These are phyloP conservation scores for Achatina immaculata DNA, from an alignment of 1,140 invertebrate genomes.

Conservation along the genomic window DNA sequence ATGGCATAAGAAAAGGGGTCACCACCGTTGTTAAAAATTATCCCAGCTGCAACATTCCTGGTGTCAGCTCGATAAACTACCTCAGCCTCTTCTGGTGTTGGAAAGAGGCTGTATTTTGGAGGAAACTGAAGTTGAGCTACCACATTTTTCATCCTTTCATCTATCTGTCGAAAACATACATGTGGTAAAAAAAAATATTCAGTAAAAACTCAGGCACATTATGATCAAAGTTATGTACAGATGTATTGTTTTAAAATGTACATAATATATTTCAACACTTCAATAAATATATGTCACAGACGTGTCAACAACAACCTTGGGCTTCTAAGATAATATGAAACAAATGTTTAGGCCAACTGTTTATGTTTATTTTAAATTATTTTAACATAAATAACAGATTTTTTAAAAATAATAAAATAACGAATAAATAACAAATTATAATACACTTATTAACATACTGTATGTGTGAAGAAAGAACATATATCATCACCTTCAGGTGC, in stretches of 20 bases:
- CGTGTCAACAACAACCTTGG: not conserved
- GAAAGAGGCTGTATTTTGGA: conserved; percentile 25
- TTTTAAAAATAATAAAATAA: no score
- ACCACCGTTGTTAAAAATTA: conserved; percentile 34
- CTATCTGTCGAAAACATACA: conserved; percentile 24
- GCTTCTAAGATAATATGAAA: not conserved
- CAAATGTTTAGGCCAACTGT: not conserved
- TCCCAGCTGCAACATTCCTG: conserved; percentile 22
- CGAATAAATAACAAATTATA: no score
- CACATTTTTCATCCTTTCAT: conserved; percentile 47
- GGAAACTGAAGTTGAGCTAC: conserved; percentile 28
- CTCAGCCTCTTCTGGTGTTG: conserved; percentile 36
- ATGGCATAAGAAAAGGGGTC: conserved; percentile 34
- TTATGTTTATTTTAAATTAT: not conserved
- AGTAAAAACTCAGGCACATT: no score
- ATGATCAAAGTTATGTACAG: no score
- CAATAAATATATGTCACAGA: not conserved
- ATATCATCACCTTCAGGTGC: no score
- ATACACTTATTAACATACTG: no score
- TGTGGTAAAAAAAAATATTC: not conserved
- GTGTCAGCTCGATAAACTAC: conserved; percentile 33
- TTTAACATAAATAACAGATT: no score
- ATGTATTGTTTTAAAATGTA: no score
- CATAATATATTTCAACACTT: no score
- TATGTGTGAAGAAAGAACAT: no score